Evolutionary conservation across 2,888 invertebrate genomes (phyloP), one percentile per base, ranked within the genome.

Genomic region (Seladonia tumulorum): DNA sequence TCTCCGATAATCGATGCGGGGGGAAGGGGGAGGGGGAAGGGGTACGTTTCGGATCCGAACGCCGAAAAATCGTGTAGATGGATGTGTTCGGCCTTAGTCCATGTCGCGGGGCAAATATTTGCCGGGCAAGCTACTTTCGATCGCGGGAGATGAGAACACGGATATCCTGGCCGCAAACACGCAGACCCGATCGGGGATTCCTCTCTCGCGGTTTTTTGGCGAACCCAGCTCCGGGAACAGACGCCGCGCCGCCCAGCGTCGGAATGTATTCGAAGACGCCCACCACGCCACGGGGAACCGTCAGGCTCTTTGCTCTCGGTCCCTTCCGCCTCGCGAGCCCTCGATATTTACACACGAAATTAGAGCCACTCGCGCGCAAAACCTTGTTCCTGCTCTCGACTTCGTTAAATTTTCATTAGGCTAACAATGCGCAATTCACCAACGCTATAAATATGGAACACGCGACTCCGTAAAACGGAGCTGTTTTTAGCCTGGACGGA

Each of bases 71-170:
- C 71, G 75, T 53, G 83, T 79, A 60, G 81, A 66, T 57, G 45
- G 25, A 74, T 39, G 68, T 35, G 68, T 35, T 49, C 57, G 39
- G 35, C 72, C 66, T 79, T 87, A 83, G 76, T 47, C 76, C 42
- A 70, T 73, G 73, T 72, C 71, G 71, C 57, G 76, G 76, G 16
- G 76, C 90, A 89, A 89, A 89, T 89, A 88, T 89, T 89, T 89
- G 88, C 73, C n/a, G 72, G 78, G 80, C 68, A 39, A 80, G 49
- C 66, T 74, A 29, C 78, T 84, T 76, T 74, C 53, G 71, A 60
- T 76, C 81, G 81, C 60, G 83, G 72, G n/a, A 57, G 57, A n/a
- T 66, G 42, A 57, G 70, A 76, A 71, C 82, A 81, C 76, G 87
- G 72, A 83, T 84, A 89, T 88, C 89, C 57, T 75, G 70, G 68